Percentiles rank a stretch among this genome's conserved stretches.
Conservation (phyloP, 1,140 invertebrate genomes). For the Drosophila teissieri region DNA sequence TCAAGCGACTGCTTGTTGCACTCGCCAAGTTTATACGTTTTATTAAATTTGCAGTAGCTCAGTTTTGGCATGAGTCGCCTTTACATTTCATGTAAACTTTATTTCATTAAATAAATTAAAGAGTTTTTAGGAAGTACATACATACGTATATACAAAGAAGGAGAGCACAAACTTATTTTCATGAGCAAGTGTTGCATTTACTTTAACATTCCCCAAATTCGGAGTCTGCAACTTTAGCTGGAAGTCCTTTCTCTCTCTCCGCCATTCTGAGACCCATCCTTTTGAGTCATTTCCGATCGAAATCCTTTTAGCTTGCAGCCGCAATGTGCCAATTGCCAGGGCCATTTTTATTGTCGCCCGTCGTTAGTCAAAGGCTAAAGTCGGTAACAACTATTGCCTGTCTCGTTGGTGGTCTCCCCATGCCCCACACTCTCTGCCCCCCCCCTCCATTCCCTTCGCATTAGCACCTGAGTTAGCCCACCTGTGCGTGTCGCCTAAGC, state of each 20-base stretch:
- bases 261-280: neutral
- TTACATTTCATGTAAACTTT: too few relatives aligned
- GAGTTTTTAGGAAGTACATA: neutral
- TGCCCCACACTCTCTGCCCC: neutral
- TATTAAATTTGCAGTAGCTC: slow-evolving; percentile 23
- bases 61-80: neutral
- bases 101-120: neutral
- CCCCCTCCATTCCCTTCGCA: neutral
- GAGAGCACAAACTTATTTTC: neutral
- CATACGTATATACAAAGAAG: neutral
- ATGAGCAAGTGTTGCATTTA: neutral
- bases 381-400: slow-evolving; percentile 69
- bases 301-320: slow-evolving; percentile 74
- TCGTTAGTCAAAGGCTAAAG: slow-evolving; percentile 70
- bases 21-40: neutral
- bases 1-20: slow-evolving; percentile 20
- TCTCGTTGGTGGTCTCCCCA: slow-evolving; percentile 17
- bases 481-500: slow-evolving; percentile 75
- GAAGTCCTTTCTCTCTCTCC: neutral
- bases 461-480: slow-evolving; percentile 9
- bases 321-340: slow-evolving; percentile 76
- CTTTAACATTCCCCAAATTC: slow-evolving; percentile 9
- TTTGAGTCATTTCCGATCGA: slow-evolving; percentile 55
- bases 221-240: neutral
- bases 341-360: slow-evolving; percentile 74